A percentile compares a stretch with the other conserved stretches of the same genome.
Conservation (phyloP, 2,797 vertebrate genomes). For the Notoglanidium macrostoma region DNA sequence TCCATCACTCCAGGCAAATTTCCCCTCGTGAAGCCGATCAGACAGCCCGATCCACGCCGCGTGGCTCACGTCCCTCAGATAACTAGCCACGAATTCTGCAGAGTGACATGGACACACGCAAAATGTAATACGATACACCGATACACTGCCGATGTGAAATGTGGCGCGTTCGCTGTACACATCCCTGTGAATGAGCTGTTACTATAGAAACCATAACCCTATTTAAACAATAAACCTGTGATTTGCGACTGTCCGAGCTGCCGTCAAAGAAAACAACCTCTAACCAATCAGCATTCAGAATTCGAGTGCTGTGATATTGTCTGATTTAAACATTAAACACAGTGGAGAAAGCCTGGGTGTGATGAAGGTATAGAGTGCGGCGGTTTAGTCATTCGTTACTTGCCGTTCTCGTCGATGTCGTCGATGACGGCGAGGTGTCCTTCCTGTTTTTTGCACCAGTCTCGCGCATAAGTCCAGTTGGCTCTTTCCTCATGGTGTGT, state of each 20-base stretch:
- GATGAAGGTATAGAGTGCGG: neutral
- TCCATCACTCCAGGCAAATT: slow-evolving; percentile 78
- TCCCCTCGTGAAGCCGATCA: slow-evolving; percentile 68
- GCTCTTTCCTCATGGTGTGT: slow-evolving; percentile 57
- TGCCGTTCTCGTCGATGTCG: slow-evolving; percentile 75
- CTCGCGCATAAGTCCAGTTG: slow-evolving; percentile 70
- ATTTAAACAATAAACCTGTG: neutral
- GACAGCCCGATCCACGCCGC: slow-evolving; percentile 79
- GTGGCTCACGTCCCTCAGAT: slow-evolving; percentile 69
- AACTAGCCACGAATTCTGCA: slow-evolving; percentile 79
- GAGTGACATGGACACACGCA: neutral
- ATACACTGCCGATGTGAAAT: neutral
- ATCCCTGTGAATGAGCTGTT: neutral
- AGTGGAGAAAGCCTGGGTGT: neutral
- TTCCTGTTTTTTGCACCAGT: slow-evolving; percentile 69
- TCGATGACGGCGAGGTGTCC: slow-evolving; percentile 76
- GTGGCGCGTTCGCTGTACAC: no score
- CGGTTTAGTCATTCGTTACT: neutral
- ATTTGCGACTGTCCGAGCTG: neutral
- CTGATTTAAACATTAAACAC: neutral
- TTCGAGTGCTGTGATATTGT: neutral
- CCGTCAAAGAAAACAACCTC: neutral
- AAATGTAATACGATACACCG: neutral
- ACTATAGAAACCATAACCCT: neutral
- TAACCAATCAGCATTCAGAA: neutral